Evolutionary conservation across 2,113 vertebrate genomes (phyloP).

Genomic region (Theristicus caerulescens): DNA sequence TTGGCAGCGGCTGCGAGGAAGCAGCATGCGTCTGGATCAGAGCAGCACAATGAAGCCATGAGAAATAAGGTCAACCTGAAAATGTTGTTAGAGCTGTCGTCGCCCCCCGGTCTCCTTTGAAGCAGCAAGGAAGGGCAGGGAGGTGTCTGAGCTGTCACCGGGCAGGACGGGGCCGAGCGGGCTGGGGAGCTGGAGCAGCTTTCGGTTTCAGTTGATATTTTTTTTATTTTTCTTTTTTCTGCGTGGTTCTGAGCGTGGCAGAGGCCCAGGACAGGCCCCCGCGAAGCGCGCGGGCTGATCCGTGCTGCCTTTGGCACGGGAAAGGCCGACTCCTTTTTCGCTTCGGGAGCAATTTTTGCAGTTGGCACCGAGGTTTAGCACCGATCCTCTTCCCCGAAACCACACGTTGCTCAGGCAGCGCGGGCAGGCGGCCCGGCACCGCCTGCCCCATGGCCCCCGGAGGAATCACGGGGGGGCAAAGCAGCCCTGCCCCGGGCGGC

Average conservation of each 20-base stretch:
- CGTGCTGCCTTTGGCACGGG: not conserved
- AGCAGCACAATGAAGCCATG: accelerated
- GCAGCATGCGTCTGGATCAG: not conserved
- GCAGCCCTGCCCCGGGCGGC: accelerated
- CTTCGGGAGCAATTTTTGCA: not conserved
- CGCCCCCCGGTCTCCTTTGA: no score
- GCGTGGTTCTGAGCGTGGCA: not conserved
- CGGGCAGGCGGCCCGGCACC: not conserved
- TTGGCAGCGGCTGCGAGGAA: not conserved
- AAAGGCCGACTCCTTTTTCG: no score
- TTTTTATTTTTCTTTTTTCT: no score
- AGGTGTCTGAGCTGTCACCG: not conserved
- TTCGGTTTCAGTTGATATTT: accelerated
- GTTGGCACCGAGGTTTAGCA: not conserved
- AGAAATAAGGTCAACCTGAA: not conserved
- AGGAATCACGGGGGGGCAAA: not conserved
- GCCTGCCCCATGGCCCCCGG: not conserved
- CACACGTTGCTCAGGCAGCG: not conserved
- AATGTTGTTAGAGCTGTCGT: not conserved
- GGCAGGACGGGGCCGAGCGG: not conserved
- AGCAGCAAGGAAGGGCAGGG: not conserved
- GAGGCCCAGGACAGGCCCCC: not conserved
- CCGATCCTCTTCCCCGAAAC: not conserved
- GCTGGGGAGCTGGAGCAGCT: not conserved
- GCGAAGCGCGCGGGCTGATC: not conserved